Evolutionary conservation across 2,113 vertebrate species (phyloP), one percentile per base, ranked within the genome.

Genomic region (Tapirus terrestris): DNA sequence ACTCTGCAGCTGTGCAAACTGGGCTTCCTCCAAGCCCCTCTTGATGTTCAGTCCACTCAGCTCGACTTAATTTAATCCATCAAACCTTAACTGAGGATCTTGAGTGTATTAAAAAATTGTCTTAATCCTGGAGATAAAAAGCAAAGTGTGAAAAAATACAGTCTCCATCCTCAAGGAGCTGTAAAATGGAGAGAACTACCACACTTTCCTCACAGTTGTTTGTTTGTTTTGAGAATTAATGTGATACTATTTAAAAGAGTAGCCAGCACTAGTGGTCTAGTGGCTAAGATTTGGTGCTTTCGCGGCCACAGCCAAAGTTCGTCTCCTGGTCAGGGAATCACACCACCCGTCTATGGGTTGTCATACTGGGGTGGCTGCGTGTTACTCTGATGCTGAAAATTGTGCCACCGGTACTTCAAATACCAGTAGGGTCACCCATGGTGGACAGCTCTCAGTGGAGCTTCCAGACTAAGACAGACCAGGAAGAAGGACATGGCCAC

Each of bases 51-150:
- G 14, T 85, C 8, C 51, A 39, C 36, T 91, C 16, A 43, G n/a
- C 96, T 63, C 43, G 72, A 89, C 72, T 82, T 82, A 84, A 96
- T 75, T 89, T 88, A 92, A 92, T 67, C 80, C 89, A 87, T 16
- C 58, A 88, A 85, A 92, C n/a, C 86, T 18, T 86, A 85, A 91
- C 25, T 33, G 73, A 94, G 25, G 18, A 70, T 39, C n/a, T 60
- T 84, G 51, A 81, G 31, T 67, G 1, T 45, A 83, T 58, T 92
- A 58, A 51, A 81, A 79, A 77, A 93, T 39, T 81, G 16, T 31
- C 25, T 89, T 80, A 76, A 91, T 76, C 45, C 4, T 65, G 13
- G 7, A 95, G 51, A 84, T 29, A 18, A 70, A 93, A 91, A 67
- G 21, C 18, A 75, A 95, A 92, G 43, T 60, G n/a, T 63, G 68